A percentile compares a stretch with the other conserved stretches of the same genome.
Conservation (phyloP, 2,888 invertebrate species). For the Stenchaetothrips biformis region DNA sequence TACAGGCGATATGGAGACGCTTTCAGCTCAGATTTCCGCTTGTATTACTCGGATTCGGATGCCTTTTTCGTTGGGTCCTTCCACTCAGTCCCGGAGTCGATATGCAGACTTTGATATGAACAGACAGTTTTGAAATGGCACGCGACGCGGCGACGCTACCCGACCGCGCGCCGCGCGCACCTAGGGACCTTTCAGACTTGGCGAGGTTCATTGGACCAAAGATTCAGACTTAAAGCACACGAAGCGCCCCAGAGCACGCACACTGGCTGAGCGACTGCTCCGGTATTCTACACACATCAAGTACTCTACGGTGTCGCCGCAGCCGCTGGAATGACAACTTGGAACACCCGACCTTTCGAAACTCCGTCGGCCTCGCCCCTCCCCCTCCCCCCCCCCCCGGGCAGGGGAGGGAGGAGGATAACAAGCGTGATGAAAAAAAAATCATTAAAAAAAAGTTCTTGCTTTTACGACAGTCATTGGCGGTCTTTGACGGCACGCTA, state of each 20-base stretch:
- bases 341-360: background rate
- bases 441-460: background rate
- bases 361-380: too few species aligned
- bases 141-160: too few species aligned
- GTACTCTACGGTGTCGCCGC: background rate
- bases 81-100: background rate
- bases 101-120: constrained; percentile 16
- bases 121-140: background rate
- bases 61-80: background rate
- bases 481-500: too few species aligned
- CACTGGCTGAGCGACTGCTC: too few species aligned
- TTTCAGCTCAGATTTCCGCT: background rate
- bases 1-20: background rate
- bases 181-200: background rate
- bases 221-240: constrained; percentile 15
- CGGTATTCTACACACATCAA: too few species aligned
- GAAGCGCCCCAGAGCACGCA: background rate
- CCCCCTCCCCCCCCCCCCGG: too few species aligned
- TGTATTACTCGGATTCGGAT: background rate
- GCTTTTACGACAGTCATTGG: too few species aligned
- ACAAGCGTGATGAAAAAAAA: background rate
- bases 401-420: background rate
- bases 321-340: constrained; percentile 1
- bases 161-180: too few species aligned
- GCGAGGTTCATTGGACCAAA: background rate